Conservation (phyloP, 1,140 invertebrate genomes). For the Matsumurasca onukii region DNA sequence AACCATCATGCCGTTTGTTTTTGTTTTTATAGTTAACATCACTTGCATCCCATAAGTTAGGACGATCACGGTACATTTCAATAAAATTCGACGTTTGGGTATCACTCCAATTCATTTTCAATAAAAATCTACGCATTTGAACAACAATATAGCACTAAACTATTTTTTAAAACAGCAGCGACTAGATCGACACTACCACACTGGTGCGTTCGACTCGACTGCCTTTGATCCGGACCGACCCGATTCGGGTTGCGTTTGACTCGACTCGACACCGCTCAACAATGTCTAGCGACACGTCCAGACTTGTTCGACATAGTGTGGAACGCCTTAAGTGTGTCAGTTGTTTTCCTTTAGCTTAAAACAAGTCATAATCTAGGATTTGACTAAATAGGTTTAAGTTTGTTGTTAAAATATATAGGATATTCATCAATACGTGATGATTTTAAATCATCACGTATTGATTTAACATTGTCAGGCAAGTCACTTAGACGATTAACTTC, state of each 20-base stretch:
- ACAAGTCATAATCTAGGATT: no score
- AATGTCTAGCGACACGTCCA: constrained; percentile 29
- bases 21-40: constrained; percentile 32
- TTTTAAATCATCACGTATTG: no score
- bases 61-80: constrained; percentile 31
- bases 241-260: constrained; percentile 33
- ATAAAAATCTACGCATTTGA: no score
- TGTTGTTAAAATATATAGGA: no score
- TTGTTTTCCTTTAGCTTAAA: no score
- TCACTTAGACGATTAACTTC: no score
- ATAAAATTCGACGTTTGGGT: constrained; percentile 29
- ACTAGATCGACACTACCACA: constrained; percentile 9
- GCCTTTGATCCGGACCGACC: constrained; percentile 32
- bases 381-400: no score
- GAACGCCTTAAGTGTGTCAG: no score
- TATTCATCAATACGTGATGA: no score
- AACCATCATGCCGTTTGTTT: constrained; percentile 35
- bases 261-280: constrained; percentile 9
- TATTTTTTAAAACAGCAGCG: no score
- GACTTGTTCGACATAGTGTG: constrained; percentile 31
- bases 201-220: constrained; percentile 22
- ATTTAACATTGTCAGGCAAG: no score
- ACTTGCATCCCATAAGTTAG: constrained; percentile 32
- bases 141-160: no score
- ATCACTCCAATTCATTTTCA: constrained; percentile 30